A percentile compares a stretch with the other conserved stretches of the same genome.
Evolutionary conservation across 2,888 invertebrate species (phyloP).

Genomic region (Himalopsyche tibetana): DNA sequence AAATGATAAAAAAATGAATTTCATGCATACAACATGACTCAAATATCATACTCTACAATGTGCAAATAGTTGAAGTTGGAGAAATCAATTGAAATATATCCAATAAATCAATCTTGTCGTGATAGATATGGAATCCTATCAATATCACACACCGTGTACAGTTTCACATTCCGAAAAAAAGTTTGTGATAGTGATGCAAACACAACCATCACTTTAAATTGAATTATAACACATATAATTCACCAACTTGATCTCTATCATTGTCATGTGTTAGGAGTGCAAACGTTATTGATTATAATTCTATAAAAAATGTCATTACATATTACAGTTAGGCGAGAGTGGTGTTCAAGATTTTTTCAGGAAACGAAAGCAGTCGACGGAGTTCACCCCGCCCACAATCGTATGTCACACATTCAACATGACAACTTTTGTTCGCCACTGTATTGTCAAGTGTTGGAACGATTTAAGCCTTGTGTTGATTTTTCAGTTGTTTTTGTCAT

Average conservation of each 20-base stretch:
- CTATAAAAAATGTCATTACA: conserved; percentile 44
- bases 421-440: conserved; percentile 28
- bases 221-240: not conserved
- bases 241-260: not conserved
- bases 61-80: too few relatives aligned
- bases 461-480: conserved; percentile 6
- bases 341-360: conserved; percentile 53
- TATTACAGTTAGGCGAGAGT: conserved; percentile 55
- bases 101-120: too few relatives aligned
- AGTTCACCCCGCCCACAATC: conserved; percentile 53
- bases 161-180: too few relatives aligned
- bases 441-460: conserved; percentile 5
- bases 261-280: too few relatives aligned
- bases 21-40: too few relatives aligned
- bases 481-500: not conserved
- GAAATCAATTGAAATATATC: too few relatives aligned
- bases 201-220: not conserved
- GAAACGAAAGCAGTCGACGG: conserved; percentile 55
- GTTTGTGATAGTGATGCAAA: too few relatives aligned
- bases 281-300: not conserved
- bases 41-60: too few relatives aligned
- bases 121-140: too few relatives aligned
- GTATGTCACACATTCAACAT: conserved; percentile 54
- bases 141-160: too few relatives aligned
- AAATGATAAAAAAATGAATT: too few relatives aligned